Conservation (phyloP, 2,888 invertebrate species). For the Ochropacha duplaris region DNA sequence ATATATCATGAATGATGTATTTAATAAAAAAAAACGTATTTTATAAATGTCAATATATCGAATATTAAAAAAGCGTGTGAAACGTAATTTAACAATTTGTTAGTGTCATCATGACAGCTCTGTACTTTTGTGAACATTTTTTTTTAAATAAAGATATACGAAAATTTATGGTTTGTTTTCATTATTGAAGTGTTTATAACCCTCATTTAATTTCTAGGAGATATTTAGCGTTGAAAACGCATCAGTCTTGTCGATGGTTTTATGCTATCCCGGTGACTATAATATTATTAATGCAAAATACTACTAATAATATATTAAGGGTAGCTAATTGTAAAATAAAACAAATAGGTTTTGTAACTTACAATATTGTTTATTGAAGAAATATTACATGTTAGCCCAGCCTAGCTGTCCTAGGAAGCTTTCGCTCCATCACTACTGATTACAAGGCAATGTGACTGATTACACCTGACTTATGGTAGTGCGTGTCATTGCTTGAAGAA, state of each 20-base stretch:
- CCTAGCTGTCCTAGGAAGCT: constrained; percentile 76
- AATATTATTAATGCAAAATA: too few species aligned
- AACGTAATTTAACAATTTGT: constrained; percentile 44
- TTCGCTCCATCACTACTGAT: constrained; percentile 49
- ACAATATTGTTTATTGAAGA: constrained; percentile 75
- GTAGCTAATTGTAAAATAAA: too few species aligned
- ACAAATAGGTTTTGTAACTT: constrained; percentile 53
- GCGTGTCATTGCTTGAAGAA: constrained; percentile 13
- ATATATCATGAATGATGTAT: neutral
- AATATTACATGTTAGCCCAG: constrained; percentile 73
- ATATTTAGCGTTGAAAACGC: too few species aligned
- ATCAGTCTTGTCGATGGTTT: too few species aligned
- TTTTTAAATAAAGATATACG: constrained; percentile 69
- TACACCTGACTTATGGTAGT: constrained; percentile 29
- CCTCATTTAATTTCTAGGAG: constrained; percentile 13
- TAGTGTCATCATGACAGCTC: constrained; percentile 53
- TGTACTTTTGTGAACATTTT: constrained; percentile 60
- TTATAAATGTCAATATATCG: neutral
- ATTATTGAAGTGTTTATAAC: constrained; percentile 8
- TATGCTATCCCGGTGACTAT: too few species aligned
- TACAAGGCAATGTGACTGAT: constrained; percentile 61
- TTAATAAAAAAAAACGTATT: neutral
- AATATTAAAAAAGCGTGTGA: constrained; percentile 36
- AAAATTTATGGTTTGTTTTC: constrained; percentile 32
- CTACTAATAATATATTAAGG: too few species aligned